These are phyloP conservation scores for Podotricha telesiphe DNA, from an alignment of 2,888 invertebrate genomes.

Conservation along the genomic window DNA sequence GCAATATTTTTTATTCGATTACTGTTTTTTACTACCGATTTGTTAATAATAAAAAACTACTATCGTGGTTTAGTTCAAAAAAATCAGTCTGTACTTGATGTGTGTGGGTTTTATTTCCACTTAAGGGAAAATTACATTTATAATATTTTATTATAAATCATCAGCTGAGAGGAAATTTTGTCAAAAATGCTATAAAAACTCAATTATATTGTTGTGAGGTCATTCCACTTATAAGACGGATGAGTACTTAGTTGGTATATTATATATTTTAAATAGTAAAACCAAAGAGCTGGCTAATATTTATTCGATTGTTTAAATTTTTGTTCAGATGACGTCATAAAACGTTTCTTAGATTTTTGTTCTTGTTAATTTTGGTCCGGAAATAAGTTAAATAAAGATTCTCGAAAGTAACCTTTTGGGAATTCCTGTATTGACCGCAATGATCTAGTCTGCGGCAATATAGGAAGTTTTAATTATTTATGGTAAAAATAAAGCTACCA, in stretches of 20 bases:
- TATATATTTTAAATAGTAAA: conserved; percentile 8
- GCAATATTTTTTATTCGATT: conserved; percentile 18
- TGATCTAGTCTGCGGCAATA: background rate
- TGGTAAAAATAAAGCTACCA: background rate
- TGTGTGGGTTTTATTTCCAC: background rate
- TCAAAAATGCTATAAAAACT: background rate
- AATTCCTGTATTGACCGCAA: background rate
- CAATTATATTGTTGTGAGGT: conserved; percentile 28
- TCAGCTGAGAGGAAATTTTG: background rate
- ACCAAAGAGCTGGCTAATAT: background rate
- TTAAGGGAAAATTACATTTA: background rate
- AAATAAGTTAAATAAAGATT: background rate
- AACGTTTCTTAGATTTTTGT: conserved; percentile 4
- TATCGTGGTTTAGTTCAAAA: background rate
- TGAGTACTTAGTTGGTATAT: conserved; percentile 35
- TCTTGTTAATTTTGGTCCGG: background rate
- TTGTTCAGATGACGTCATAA: conserved; percentile 8
- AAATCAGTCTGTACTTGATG: background rate
- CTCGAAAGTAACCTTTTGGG: background rate
- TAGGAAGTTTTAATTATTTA: background rate
- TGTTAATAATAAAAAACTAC: conserved; percentile 12
- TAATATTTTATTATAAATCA: background rate
- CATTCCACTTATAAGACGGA: conserved; percentile 40
- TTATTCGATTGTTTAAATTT: background rate
- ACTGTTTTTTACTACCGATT: conserved; percentile 13